Evolutionary conservation across 1,140 invertebrate species (phyloP), one percentile per base, ranked within the genome.

Genomic region (Drosophila takahashii): DNA sequence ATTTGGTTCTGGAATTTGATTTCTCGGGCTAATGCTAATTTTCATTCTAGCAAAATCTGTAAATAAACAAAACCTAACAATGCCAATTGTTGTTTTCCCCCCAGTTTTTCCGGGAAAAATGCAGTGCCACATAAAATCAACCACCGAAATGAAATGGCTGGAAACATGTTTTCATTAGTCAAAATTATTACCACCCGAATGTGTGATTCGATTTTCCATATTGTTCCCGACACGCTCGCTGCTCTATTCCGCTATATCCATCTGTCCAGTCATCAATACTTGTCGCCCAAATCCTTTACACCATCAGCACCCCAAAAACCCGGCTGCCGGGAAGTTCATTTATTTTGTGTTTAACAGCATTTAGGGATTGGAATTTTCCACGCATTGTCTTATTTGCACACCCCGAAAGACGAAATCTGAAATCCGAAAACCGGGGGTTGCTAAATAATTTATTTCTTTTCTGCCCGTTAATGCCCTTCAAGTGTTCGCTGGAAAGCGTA

Each of bases 301-400:
- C 70, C 58, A 56, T 48, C 47, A 44, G 45, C 65, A 69, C 50
- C 66, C 66, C 45, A 44, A 32, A 32, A 9, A 9, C 8, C 2
- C 8, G 16, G 7, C 29, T 42, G 51, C 34, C 50, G 60, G 62
- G 67, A 75, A 84, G 72, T 89, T 89, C 84, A 89, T 89, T 89
- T 89, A 77, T 89, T 89, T 89, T 89, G 73, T 89, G 84, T 89
- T 89, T 89, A 89, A 89, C 84, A 89, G 73, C 85, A 89, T 89
- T 89, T 89, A 89, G 80, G 84, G 85, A 71, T 70, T 70, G 50
- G 16, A 53, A 89, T 89, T 89, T 77, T 89, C 61, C 79, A 70
- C 66, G 80, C 79, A 87, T 87, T 87, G 79, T 87, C 73, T 62
- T 81, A 89, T 86, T 86, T 74, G 78, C 83, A 83, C 83, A 80